These are phyloP conservation scores for Plecotus auritus DNA, from an alignment of 2,113 vertebrate genomes.

Conservation along the genomic window DNA sequence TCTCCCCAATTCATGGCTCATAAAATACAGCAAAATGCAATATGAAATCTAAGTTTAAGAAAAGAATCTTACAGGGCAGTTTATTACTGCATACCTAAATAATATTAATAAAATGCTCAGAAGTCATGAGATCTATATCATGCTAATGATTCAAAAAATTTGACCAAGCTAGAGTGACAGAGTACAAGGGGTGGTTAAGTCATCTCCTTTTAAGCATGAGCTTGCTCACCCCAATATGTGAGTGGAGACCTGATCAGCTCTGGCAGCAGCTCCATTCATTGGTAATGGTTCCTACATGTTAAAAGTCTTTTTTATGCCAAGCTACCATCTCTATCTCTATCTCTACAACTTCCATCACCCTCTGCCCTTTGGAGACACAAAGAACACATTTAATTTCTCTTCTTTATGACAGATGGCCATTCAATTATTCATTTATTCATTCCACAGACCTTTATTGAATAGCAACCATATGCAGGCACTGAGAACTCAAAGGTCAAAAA, in stretches of 20 bases:
- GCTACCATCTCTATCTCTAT: not conserved
- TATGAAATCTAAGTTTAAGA: not conserved
- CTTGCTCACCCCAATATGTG: not conserved
- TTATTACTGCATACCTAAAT: not conserved
- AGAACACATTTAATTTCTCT: constrained; percentile 37
- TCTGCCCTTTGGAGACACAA: constrained; percentile 30
- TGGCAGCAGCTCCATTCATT: not conserved
- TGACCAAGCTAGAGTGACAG: not conserved
- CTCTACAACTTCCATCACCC: not conserved
- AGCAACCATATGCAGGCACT: not conserved
- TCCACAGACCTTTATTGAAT: constrained; percentile 40
- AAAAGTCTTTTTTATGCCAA: constrained; percentile 32
- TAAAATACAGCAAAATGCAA: not conserved
- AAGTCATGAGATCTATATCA: not conserved
- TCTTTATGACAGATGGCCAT: not conserved
- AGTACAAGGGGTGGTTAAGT: not conserved
- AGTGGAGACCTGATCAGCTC: not conserved
- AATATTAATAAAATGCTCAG: not conserved
- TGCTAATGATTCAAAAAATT: not conserved
- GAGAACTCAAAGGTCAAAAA: constrained; percentile 19
- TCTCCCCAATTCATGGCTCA: not conserved
- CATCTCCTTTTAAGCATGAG: not conserved
- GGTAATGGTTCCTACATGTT: not conserved
- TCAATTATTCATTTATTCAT: constrained; percentile 61
- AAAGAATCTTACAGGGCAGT: not conserved